Conservation (phyloP, 2,888 invertebrate genomes). For the Aspidiotus rigidus region DNA sequence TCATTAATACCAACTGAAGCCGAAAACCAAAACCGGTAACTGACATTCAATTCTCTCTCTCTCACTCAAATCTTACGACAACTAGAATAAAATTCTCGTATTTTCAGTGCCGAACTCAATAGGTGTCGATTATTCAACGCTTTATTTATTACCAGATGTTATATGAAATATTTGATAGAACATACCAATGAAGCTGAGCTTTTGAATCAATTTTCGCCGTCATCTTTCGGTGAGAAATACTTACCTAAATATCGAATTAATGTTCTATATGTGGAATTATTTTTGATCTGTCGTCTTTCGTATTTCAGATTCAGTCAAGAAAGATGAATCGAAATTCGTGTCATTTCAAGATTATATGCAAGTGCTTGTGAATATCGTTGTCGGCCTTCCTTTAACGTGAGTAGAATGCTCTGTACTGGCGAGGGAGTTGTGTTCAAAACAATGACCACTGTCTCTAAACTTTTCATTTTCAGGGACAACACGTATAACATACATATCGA, state of each 20-base stretch:
- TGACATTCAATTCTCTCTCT: constrained; percentile 7
- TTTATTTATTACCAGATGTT: constrained; percentile 75
- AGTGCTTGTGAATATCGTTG: constrained; percentile 66
- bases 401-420: constrained; percentile 40
- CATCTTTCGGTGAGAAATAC: constrained; percentile 36
- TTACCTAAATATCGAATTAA: background rate
- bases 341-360: constrained; percentile 39
- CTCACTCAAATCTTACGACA: background rate
- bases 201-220: constrained; percentile 66
- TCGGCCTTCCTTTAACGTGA: constrained; percentile 73
- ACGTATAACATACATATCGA: constrained; percentile 81
- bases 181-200: constrained; percentile 81
- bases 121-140: constrained; percentile 94
- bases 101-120: constrained; percentile 53
- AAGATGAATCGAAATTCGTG: constrained; percentile 3
- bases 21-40: constrained; percentile 9
- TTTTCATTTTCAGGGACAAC: constrained; percentile 52
- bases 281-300: background rate
- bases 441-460: constrained; percentile 5
- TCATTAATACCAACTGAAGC: constrained; percentile 3
- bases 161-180: constrained; percentile 81
- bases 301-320: constrained; percentile 32
- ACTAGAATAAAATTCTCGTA: background rate
- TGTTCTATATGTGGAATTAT: background rate
- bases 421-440: background rate